Evolutionary conservation across 2,797 vertebrate genomes (phyloP), one percentile per base, ranked within the genome.

Genomic region (Gallirallus australis): DNA sequence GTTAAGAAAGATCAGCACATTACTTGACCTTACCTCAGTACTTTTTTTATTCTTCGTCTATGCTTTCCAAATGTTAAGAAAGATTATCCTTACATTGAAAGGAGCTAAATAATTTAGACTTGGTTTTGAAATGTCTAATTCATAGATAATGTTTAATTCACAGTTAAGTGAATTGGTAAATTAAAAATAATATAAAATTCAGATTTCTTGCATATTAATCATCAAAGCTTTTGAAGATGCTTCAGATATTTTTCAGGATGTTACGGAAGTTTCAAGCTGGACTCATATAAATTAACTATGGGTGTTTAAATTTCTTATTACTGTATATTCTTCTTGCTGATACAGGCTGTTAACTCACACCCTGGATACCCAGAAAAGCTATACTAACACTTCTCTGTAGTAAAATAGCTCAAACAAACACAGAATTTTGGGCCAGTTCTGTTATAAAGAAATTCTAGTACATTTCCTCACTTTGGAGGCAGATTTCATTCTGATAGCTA

Each of bases 61-160:
- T 60, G 48, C 60, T 73, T 70, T 76, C 23, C 39, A 76, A 15
- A 30, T 54, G 7, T 60, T 50, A 65, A 42, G 27, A 61, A 71
- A 37, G 12, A 33, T 33, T 59, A 52, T 14, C 0, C 0, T 63
- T 59, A n/a, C 7, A 15, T 39, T 8, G 56, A 90, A 50, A 81
- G 9, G 9, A 81, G 5, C 3, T 60, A 53, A 37, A 64, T 59
- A 73, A 60, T 73, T 64, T 56, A 48, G 9, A 28, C 9, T 27
- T 23, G 20, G 11, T 24, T 82, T 87, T 86, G n/a, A 21, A 77
- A 78, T 31, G 4, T 54, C 56, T 88, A 40, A 65, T 66, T 86
- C 52, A 54, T 28, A 82, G 13, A 12, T 27, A 56, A 60, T 42
- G 1, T 47, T 68, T 76, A 4, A 4, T 50, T 76, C 35, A 54